These are phyloP conservation scores for Drosophila setifemur DNA, from an alignment of 1,140 invertebrate species.

Conservation along the genomic window DNA sequence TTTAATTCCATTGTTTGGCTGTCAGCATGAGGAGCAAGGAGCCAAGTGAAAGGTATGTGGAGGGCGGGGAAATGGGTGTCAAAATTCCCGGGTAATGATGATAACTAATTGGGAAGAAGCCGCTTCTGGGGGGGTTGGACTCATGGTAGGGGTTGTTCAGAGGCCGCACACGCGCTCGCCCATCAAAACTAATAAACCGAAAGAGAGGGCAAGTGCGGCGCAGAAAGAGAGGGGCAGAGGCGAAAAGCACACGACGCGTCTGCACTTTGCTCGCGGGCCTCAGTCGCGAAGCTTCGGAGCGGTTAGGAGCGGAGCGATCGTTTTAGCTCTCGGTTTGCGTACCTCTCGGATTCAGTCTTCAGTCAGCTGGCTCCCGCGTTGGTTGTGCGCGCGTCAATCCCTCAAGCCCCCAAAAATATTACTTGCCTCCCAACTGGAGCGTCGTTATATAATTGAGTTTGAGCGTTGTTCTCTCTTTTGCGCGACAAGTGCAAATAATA, in stretches of 20 bases:
- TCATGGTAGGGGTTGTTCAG: constrained; percentile 10
- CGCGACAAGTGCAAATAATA: constrained; percentile 52
- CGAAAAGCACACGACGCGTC: not conserved
- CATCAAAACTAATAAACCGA: too few species aligned
- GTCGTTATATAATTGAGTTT: constrained; percentile 68
- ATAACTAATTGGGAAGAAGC: constrained; percentile 31
- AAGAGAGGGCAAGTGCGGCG: not conserved
- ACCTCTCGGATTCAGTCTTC: constrained; percentile 54
- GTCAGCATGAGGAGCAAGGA: constrained; percentile 6
- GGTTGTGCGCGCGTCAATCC: constrained; percentile 67
- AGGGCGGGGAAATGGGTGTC: constrained; percentile 1
- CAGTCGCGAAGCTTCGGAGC: constrained; percentile 25
- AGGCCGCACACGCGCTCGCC: constrained; percentile 27
- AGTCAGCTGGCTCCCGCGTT: constrained; percentile 75
- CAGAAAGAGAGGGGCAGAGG: not conserved
- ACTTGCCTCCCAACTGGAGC: constrained; percentile 20
- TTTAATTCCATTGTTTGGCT: not conserved
- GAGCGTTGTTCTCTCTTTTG: constrained; percentile 49
- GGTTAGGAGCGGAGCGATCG: too few species aligned
- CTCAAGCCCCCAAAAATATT: constrained; percentile 9
- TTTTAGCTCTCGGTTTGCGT: not conserved
- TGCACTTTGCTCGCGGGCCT: constrained; percentile 24
- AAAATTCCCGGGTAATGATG: constrained; percentile 5
- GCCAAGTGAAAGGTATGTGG: not conserved
- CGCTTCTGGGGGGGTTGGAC: not conserved